phyloP scores from a whole-genome alignment of 1,140 invertebrate species.

The Lithobius niger region DNA sequence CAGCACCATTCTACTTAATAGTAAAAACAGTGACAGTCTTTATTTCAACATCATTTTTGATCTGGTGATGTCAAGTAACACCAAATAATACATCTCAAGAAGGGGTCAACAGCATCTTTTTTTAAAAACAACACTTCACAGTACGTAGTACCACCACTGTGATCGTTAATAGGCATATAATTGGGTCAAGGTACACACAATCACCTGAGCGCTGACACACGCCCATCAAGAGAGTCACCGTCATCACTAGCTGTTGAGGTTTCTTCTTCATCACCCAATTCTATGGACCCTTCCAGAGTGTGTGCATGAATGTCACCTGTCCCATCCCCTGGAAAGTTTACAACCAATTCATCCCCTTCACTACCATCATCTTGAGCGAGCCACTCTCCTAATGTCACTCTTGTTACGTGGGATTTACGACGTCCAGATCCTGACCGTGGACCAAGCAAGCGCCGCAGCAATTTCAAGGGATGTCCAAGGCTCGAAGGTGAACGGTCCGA shows the following conservation, averaged over 20 bases:
- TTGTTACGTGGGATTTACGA: not conserved
- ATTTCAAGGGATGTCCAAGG: not conserved
- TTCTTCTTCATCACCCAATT: not conserved
- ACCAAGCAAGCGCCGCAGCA: not conserved
- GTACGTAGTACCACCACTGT: too few relatives aligned
- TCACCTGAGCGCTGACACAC: too few relatives aligned
- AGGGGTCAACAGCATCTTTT: too few relatives aligned
- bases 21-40: too few relatives aligned
- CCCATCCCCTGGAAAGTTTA: not conserved
- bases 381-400: constrained; percentile 1
- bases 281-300: not conserved
- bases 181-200: too few relatives aligned
- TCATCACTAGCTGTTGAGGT: not conserved
- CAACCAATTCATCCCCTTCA: not conserved
- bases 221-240: constrained; percentile 2
- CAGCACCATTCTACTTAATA: too few relatives aligned
- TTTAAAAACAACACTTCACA: too few relatives aligned
- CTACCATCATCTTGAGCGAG: not conserved
- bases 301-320: not conserved
- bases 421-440: not conserved
- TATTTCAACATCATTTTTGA: too few relatives aligned
- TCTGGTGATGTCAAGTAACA: too few relatives aligned
- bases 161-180: too few relatives aligned
- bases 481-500: not conserved
- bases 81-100: too few relatives aligned